Base-by-base conservation (phyloP, 2,113 vertebrate species). In the Labeo catla region DNA sequence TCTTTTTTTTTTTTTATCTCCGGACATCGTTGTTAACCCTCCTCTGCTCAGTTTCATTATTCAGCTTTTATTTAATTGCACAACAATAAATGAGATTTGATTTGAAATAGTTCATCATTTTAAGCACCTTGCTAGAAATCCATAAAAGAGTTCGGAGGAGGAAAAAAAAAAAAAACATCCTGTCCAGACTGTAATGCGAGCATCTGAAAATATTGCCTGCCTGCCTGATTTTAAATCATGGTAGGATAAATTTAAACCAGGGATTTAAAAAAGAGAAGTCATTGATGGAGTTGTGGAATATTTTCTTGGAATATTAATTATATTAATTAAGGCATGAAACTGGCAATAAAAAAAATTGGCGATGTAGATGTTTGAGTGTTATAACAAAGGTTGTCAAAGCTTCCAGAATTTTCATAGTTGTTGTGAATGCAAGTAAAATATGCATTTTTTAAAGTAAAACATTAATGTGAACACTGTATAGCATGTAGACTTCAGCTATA, bases 41-140 rank as follows among this genome's bases (percentile, higher is more conserved):
- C 36, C 12, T 16, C n/a, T 1, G 19, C 49, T 39, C 36, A 23
- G 73, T 39, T 85, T 83, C 52, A 85, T 78, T 89, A 65, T 16
- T 7, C 54, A 12, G 57, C 47, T 88, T 90, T 90, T 39, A 89
- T 91, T 88, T 77, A 87, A 89, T 88, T 85, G 74, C 52, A 80
- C 86, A 89, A 86, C 49, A 86, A 68, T 88, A 45, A 73, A 90
- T 90, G 11, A 88, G 90, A 87, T 89, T 49, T 15, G 36, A 84
- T 88, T 78, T 73, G 52, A 74, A 43, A 6, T 34, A 50, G 54
- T 87, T 84, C 61, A 84, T 88, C 85, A 88, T 87, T 86, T 86
- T 76, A 77, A 88, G 70, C 45, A 50, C 28, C 61, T 54, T 9
- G 15, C 49, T 50, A 45, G 76, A 85, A 87, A 90, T 88, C 81